Evolutionary conservation across 2,888 invertebrate genomes (phyloP), one percentile per base, ranked within the genome.

Genomic region (Clusia tigrina): DNA sequence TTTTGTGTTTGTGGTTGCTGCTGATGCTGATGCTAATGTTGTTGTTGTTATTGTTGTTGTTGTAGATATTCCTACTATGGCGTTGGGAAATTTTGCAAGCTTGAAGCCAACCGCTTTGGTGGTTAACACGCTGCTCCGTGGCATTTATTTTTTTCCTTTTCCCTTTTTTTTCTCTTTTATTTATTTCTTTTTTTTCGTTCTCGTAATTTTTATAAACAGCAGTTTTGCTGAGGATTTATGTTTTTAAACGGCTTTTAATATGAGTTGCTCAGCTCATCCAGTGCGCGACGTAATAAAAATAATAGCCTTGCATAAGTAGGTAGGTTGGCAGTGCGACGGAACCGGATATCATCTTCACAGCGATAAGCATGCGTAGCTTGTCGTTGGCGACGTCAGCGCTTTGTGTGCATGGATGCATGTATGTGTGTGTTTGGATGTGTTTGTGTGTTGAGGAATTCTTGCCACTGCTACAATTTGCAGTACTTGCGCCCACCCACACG

Each of bases 171-270:
- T 20, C 1, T 58, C 51, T 12, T 58, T 61, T 60, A 5, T 67
- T 64, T 38, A n/a, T n/a, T 58, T 38, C 56, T 62, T 64, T 76
- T 70, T 71, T 71, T 76, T 75, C 72, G 76, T 77, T 69, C 72
- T 77, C 72, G 75, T 76, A 74, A 78, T 78, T 77, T 78, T 77
- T 78, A 76, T 79, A 77, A 78, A 74, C 76, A 76, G 79, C 76
- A 75, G 75, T 77, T 75, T 78, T 75, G 74, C 73, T 74, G 70
- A 75, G 77, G 76, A 79, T 79, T 78, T 78, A 79, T 78, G 78
- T 73, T 78, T 78, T 78, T 76, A 76, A 78, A 78, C 77, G 78
- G 72, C 76, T 76, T 78, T 79, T 77, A 77, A 78, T 78, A 78
- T 78, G 73, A 71, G 71, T 71, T 73, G 69, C 69, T 71, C 69